Evolutionary conservation across 2,113 vertebrate genomes (phyloP).

Genomic region (Zosterops japonicus): DNA sequence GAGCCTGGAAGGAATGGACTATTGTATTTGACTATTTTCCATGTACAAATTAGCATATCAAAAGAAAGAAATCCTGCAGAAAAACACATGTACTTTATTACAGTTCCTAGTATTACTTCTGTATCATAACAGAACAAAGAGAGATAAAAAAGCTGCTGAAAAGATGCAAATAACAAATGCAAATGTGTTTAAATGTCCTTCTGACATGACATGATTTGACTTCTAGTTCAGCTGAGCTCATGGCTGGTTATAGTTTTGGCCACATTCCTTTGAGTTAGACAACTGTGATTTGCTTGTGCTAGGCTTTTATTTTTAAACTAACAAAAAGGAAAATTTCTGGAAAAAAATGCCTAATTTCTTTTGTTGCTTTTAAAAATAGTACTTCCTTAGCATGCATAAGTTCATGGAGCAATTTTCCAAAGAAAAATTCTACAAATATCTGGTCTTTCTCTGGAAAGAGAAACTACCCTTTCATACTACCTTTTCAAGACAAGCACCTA

Average conservation of each 20-base stretch:
- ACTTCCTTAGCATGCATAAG: not conserved
- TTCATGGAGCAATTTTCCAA: not conserved
- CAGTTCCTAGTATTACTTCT: slow-evolving; percentile 64
- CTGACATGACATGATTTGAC: slow-evolving; percentile 65
- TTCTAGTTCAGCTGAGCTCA: slow-evolving; percentile 56
- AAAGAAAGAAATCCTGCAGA: slow-evolving; percentile 67
- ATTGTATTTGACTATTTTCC: slow-evolving; percentile 76
- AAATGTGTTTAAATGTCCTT: slow-evolving; percentile 66
- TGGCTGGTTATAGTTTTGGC: slow-evolving; percentile 57
- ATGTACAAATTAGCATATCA: slow-evolving; percentile 67
- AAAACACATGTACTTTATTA: slow-evolving; percentile 77
- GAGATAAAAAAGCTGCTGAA: slow-evolving; percentile 55
- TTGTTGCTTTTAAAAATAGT: not conserved
- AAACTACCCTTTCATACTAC: not conserved
- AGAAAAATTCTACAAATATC: not conserved
- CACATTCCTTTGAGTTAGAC: slow-evolving; percentile 57
- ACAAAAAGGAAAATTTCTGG: slow-evolving; percentile 1
- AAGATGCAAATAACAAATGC: slow-evolving; percentile 64
- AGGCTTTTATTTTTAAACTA: slow-evolving; percentile 42
- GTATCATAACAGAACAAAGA: slow-evolving; percentile 56
- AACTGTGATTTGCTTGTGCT: not conserved
- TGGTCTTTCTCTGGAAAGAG: not conserved
- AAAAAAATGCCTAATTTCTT: not conserved
- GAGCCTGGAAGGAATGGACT: slow-evolving; percentile 56
- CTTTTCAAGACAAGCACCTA: not conserved